Percentiles rank a stretch among this genome's conserved stretches.
Evolutionary conservation across 2,888 invertebrate genomes (phyloP).

Genomic region (Matsumyia berberina): DNA sequence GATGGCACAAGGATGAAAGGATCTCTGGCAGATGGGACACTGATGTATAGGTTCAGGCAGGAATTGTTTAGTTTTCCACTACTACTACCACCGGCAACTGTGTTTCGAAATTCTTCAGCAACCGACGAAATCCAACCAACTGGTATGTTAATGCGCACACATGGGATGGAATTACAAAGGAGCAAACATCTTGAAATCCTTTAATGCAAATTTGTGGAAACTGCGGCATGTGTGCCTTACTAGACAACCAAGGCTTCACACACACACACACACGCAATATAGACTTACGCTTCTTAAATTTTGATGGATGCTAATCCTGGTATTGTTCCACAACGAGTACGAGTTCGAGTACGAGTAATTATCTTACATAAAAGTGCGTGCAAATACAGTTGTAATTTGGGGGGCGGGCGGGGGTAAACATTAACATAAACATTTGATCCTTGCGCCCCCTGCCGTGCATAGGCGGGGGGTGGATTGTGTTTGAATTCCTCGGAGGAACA

Average conservation of each 20-base stretch:
- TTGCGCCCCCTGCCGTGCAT: slow-evolving; percentile 3
- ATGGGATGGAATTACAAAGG: slow-evolving; percentile 67
- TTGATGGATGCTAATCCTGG: slow-evolving; percentile 69
- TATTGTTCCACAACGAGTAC: slow-evolving; percentile 41
- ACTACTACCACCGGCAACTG: slow-evolving; percentile 15
- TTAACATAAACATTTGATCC: slow-evolving; percentile 64
- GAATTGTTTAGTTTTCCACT: slow-evolving; percentile 38
- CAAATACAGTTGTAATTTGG: slow-evolving; percentile 20
- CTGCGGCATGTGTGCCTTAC: slow-evolving; percentile 64
- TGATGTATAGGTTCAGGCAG: background rate
- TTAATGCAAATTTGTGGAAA: slow-evolving; percentile 76
- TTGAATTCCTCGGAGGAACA: background rate
- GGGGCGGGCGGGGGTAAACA: background rate
- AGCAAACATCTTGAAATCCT: slow-evolving; percentile 73
- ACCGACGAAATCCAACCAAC: slow-evolving; percentile 33
- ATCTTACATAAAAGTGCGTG: slow-evolving; percentile 60
- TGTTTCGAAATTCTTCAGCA: slow-evolving; percentile 15
- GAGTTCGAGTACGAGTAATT: slow-evolving; percentile 66
- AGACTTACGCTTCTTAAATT: slow-evolving; percentile 16
- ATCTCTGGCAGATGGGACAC: slow-evolving; percentile 38
- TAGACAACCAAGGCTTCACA: slow-evolving; percentile 58
- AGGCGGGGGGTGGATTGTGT: background rate
- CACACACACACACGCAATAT: background rate
- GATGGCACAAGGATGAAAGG: slow-evolving; percentile 1
- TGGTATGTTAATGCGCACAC: slow-evolving; percentile 69